phyloP scores from a whole-genome alignment of 2,797 vertebrate genomes.

The Sebastes kiyomatsui region DNA sequence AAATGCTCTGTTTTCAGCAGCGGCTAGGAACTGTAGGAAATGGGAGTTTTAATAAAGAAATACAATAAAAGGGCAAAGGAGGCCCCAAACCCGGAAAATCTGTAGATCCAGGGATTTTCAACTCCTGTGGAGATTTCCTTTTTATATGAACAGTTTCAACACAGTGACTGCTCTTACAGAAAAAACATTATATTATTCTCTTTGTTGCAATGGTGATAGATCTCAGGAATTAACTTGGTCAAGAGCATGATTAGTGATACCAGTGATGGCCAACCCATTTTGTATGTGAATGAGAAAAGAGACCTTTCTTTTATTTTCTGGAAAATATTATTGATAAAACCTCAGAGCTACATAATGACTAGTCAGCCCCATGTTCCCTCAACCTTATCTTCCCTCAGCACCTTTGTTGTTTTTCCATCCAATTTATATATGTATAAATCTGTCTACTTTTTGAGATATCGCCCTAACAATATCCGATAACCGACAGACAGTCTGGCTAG shows the following conservation, averaged over 20 bases:
- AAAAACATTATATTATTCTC: not conserved
- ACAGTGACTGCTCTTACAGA: not conserved
- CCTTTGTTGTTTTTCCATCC: not conserved
- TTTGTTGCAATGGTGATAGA: not conserved
- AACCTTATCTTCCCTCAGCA: not conserved
- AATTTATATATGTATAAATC: not conserved
- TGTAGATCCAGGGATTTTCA: constrained; percentile 32
- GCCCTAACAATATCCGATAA: too few relatives aligned
- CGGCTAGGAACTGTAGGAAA: constrained; percentile 53
- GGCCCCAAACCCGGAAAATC: constrained; percentile 27
- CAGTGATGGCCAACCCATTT: not conserved
- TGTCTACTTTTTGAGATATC: too few relatives aligned
- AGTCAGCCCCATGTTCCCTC: not conserved
- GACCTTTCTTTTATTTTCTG: not conserved
- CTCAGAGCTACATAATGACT: not conserved
- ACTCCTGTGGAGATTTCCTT: constrained; percentile 3
- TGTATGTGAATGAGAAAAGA: not conserved
- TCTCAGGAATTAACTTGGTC: not conserved
- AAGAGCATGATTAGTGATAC: not conserved
- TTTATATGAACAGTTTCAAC: constrained; percentile 26
- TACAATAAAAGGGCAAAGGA: constrained; percentile 37
- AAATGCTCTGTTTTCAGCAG: constrained; percentile 49
- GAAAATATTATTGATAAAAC: not conserved
- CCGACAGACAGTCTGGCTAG: not conserved
- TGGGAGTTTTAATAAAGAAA: constrained; percentile 62